Evolutionary conservation across 1,140 invertebrate genomes (phyloP), one percentile per base, ranked within the genome.

Genomic region (Dendroctonus ponderosae): DNA sequence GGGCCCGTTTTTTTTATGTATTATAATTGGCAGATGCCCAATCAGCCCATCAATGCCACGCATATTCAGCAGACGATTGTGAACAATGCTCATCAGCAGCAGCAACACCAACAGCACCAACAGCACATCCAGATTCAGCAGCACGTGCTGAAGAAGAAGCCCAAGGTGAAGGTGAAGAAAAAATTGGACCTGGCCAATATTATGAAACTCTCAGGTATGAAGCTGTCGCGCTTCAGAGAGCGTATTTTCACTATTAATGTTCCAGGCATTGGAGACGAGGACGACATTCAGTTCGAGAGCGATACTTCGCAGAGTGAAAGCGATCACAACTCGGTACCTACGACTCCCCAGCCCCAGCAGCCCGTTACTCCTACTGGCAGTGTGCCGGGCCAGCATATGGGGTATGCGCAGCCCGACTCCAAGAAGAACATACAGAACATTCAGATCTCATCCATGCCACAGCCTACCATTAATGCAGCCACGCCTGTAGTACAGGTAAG

Each of bases 171-270:
- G 63, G 72, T 74, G 61, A 78, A 80, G 62, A 78, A 79, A 66
- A 83, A 83, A 74, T 71, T 84, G 48, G 83, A 84, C 74, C 75
- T 84, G 62, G 82, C 82, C 48, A 83, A 84, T 74, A 81, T 84
- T 11, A 84, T 84, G 82, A 84, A 84, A 75, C 72, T 84, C 75
- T 78, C 75, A 42, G 77, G 66, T 67, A 62, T 38, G 57, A 3
- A 7, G 38, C 43, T 0, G 40, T 57, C 7, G 46, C 11, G 46
- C 14, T 5, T 48, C 14, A 8, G 7, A 14, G 11, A 37, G n/a
- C 12, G 15, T 8, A 6, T 12, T 52, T 52, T n/a, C 12, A 41
- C 43, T 40, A 11, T 57, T 56, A 11, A 56, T n/a, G 1, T 50
- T 62, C 0, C 12, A 66, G 64, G 76, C 3, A 77, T 79, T 44